These are phyloP conservation scores for Archilochus colubris DNA, from an alignment of 2,113 vertebrate species.

Conservation along the genomic window DNA sequence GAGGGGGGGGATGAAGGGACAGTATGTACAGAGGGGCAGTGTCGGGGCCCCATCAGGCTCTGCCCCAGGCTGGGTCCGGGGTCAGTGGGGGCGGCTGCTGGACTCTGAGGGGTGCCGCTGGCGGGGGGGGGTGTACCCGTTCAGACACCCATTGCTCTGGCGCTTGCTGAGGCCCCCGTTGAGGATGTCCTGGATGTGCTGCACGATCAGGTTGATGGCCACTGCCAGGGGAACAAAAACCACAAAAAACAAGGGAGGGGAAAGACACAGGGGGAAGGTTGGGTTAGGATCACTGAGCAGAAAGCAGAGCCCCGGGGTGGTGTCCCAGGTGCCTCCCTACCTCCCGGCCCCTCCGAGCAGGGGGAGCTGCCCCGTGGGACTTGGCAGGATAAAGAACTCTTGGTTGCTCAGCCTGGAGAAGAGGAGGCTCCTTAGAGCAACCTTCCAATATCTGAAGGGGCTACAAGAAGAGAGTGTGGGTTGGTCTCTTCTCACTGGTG, in stretches of 20 bases:
- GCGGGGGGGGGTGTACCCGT: conserved; percentile 83
- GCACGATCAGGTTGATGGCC: conserved; percentile 98
- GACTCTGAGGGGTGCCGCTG: conserved; percentile 90
- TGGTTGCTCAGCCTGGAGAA: no score
- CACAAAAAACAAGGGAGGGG: neutral
- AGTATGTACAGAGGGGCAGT: conserved; percentile 54
- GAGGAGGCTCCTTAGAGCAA: no score
- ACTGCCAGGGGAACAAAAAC: conserved; percentile 73
- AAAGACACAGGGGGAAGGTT: neutral
- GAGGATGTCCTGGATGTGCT: conserved; percentile 98
- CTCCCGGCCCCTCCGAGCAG: neutral
- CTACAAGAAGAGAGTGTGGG: no score
- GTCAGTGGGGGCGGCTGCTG: conserved; percentile 95
- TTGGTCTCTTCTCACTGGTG: no score
- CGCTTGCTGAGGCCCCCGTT: conserved; percentile 91
- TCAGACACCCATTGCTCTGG: conserved; percentile 86
- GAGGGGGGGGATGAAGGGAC: neutral
- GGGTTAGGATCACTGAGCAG: neutral
- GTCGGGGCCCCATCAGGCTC: neutral
- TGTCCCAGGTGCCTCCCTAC: no score
- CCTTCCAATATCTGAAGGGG: no score
- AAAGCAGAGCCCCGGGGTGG: neutral
- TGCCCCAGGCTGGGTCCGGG: neutral
- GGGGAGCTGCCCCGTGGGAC: no score
- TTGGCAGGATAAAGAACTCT: no score